These are phyloP conservation scores for Harpagifer antarcticus DNA, from an alignment of 2,797 vertebrate species.

Conservation along the genomic window DNA sequence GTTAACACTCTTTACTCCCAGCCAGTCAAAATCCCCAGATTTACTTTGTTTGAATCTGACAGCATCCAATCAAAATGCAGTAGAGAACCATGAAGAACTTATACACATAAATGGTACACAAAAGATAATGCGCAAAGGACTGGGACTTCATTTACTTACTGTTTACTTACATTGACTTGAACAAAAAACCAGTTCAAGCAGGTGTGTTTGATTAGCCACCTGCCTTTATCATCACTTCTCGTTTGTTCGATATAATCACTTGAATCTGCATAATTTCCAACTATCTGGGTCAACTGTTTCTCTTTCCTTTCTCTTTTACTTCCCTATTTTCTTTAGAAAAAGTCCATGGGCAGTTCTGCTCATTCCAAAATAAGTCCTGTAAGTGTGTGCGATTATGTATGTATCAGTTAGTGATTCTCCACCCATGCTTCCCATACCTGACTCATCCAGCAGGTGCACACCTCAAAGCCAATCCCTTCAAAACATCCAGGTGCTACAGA, in stretches of 20 bases:
- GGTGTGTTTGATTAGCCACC: neutral
- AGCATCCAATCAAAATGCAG: too few species aligned
- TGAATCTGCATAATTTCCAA: neutral
- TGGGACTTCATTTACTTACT: too few species aligned
- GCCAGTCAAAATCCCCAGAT: too few species aligned
- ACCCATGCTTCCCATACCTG: constrained; percentile 37
- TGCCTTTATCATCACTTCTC: neutral
- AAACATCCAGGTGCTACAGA: constrained; percentile 36
- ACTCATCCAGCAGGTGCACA: constrained; percentile 25
- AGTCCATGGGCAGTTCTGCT: neutral
- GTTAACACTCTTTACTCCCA: too few species aligned
- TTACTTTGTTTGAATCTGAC: too few species aligned
- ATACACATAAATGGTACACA: too few species aligned
- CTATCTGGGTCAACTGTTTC: neutral
- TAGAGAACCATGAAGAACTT: too few species aligned
- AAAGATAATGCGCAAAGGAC: too few species aligned
- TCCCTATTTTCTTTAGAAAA: neutral
- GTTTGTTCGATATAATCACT: neutral
- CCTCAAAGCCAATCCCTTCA: constrained; percentile 19
- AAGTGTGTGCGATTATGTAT: neutral
- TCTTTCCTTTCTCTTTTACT: constrained; percentile 6
- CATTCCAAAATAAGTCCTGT: neutral
- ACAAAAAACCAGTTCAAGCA: neutral
- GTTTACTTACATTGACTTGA: too few species aligned
- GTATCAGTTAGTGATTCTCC: constrained; percentile 30